Evolutionary conservation across 35 echinoderm and acorn worm genomes (phyloP).

Genomic region (Apostichopus californicus): DNA sequence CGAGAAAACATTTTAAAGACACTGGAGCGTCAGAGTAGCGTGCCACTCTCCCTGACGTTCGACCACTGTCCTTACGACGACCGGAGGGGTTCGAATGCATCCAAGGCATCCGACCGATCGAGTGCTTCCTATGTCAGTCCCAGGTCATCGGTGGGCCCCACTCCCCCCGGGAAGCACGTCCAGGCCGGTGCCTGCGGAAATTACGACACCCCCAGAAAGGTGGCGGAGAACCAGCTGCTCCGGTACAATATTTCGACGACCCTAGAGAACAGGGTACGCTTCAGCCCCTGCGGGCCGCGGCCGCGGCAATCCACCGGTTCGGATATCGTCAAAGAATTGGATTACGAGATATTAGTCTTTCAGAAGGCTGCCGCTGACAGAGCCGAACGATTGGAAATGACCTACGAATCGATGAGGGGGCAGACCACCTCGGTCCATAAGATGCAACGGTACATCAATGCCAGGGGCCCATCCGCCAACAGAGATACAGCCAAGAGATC

Average conservation of each 20-base stretch:
- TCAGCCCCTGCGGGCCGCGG: neutral
- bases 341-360: slow-evolving; percentile 32
- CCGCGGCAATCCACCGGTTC: neutral
- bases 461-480: neutral
- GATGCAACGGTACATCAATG: slow-evolving; percentile 9
- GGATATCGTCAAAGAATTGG: slow-evolving; percentile 17
- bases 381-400: neutral
- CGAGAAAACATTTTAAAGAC: neutral
- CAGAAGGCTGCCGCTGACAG: neutral
- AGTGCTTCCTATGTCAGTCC: slow-evolving; percentile 7
- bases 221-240: neutral
- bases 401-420: slow-evolving; percentile 14
- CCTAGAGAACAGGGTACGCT: slow-evolving; percentile 15
- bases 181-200: neutral
- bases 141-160: neutral
- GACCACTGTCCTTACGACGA: neutral
- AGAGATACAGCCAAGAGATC: neutral
- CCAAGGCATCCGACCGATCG: neutral
- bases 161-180: neutral
- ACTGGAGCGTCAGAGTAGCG: neutral
- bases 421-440: neutral
- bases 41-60: neutral
- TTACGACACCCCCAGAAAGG: slow-evolving; percentile 11
- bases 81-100: neutral
- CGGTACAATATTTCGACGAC: slow-evolving; percentile 33